Conservation (phyloP, 2,113 vertebrate species). For the Pipra filicauda region DNA sequence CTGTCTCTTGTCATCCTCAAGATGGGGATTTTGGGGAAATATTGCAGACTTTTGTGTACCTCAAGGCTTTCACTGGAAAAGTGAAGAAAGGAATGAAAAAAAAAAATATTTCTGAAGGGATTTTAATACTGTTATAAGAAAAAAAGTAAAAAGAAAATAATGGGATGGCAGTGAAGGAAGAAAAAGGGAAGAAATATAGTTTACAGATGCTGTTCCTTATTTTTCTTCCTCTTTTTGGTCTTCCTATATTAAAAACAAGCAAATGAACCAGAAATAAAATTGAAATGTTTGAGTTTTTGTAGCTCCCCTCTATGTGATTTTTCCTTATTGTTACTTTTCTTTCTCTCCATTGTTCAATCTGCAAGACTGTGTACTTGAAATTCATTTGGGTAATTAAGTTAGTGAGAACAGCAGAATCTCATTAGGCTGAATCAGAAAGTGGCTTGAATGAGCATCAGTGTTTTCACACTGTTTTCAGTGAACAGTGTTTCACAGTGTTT, state of each 20-base stretch:
- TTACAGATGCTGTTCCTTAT: constrained; percentile 67
- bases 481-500: too few relatives aligned
- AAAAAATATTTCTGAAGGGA: neutral
- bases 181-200: constrained; percentile 65
- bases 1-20: neutral
- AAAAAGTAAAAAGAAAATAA: constrained; percentile 48
- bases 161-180: constrained; percentile 41
- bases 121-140: constrained; percentile 26
- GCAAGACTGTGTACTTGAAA: neutral
- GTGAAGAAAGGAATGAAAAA: neutral
- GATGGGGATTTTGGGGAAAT: neutral
- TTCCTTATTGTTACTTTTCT: constrained; percentile 1
- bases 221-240: constrained; percentile 60
- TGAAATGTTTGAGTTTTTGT: constrained; percentile 48
- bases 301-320: neutral
- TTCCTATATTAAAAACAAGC: constrained; percentile 67
- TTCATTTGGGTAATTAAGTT: neutral
- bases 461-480: neutral
- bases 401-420: neutral
- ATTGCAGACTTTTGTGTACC: neutral
- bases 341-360: neutral
- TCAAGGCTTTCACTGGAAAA: neutral
- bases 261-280: constrained; percentile 53
- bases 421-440: constrained; percentile 1
- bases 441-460: rapidly evolving